These are phyloP conservation scores for Drosophila aldrichi DNA, from an alignment of 2,888 invertebrate species.

Conservation along the genomic window DNA sequence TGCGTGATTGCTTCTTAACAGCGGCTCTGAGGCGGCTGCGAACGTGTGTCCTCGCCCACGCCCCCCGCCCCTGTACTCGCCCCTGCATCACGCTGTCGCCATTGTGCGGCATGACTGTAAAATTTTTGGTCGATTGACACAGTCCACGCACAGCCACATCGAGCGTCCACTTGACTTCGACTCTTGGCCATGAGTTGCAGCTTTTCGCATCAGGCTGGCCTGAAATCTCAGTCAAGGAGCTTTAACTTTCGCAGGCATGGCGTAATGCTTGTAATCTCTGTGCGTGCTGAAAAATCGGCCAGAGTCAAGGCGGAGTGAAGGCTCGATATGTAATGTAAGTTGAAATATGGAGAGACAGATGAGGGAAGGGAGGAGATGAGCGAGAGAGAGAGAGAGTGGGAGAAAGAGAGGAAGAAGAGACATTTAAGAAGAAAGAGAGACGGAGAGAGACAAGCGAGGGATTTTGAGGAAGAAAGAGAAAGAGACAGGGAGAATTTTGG, in stretches of 20 bases:
- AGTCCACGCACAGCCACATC: slow-evolving; percentile 29
- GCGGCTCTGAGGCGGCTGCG: slow-evolving; percentile 31
- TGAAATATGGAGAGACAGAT: background rate
- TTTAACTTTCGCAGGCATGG: background rate
- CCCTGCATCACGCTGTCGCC: slow-evolving; percentile 1
- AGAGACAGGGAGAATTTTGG: too few relatives aligned
- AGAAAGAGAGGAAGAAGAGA: background rate
- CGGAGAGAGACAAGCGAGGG: background rate
- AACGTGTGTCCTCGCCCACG: slow-evolving; percentile 27
- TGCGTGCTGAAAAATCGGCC: background rate
- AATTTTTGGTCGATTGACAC: slow-evolving; percentile 42
- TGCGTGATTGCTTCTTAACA: slow-evolving; percentile 79
- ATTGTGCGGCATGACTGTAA: slow-evolving; percentile 62
- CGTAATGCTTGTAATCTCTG: slow-evolving; percentile 9
- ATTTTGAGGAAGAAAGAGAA: background rate
- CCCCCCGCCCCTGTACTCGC: background rate
- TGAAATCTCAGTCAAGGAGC: slow-evolving; percentile 25
- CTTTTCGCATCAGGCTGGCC: slow-evolving; percentile 30
- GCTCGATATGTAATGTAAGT: background rate
- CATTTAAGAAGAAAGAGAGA: background rate
- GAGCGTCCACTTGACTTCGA: slow-evolving; percentile 47
- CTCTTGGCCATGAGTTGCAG: slow-evolving; percentile 69
- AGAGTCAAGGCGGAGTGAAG: background rate
- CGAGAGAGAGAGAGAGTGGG: background rate
- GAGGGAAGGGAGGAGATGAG: too few relatives aligned